A percentile compares a stretch with the other conserved stretches of the same genome.
Conservation (phyloP, 2,113 vertebrate genomes). For the Saguinus midas region DNA sequence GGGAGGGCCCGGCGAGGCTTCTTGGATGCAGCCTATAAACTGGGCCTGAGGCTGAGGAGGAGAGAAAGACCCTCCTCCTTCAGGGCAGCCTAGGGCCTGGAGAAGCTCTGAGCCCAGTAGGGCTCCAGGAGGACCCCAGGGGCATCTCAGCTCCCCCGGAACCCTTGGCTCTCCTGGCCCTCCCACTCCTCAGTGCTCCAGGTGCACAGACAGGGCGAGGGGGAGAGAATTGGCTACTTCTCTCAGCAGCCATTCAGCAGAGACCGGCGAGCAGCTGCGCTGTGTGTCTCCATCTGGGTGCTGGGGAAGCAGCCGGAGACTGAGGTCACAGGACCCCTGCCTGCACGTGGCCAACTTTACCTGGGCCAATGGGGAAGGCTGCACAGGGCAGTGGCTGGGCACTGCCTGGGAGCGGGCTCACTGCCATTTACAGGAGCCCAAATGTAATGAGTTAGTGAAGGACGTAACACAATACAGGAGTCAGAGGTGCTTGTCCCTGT, state of each 20-base stretch:
- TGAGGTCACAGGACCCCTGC: not conserved
- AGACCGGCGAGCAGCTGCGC: not conserved
- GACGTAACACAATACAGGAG: not conserved
- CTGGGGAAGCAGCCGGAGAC: not conserved
- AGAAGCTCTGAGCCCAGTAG: not conserved
- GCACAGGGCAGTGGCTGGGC: not conserved
- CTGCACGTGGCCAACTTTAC: not conserved
- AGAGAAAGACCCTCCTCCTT: not conserved
- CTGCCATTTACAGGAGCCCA: not conserved
- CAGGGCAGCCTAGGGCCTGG: not conserved
- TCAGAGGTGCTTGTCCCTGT: not conserved
- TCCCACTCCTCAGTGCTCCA: not conserved
- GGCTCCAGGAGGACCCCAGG: not conserved
- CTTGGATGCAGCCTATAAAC: not conserved
- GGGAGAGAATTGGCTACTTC: too few species aligned
- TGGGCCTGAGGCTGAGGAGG: not conserved
- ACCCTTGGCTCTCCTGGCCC: too few species aligned
- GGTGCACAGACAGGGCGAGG: too few species aligned
- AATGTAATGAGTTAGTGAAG: not conserved
- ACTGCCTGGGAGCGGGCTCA: not conserved
- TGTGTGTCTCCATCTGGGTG: not conserved
- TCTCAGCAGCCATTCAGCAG: not conserved
- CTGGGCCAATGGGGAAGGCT: not conserved
- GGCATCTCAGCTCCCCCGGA: too few species aligned
- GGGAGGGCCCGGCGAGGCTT: too few species aligned